Percentiles rank a stretch among this genome's conserved stretches.
Evolutionary conservation across 2,888 invertebrate species (phyloP).

Genomic region (Drosophila parthenogenetica): DNA sequence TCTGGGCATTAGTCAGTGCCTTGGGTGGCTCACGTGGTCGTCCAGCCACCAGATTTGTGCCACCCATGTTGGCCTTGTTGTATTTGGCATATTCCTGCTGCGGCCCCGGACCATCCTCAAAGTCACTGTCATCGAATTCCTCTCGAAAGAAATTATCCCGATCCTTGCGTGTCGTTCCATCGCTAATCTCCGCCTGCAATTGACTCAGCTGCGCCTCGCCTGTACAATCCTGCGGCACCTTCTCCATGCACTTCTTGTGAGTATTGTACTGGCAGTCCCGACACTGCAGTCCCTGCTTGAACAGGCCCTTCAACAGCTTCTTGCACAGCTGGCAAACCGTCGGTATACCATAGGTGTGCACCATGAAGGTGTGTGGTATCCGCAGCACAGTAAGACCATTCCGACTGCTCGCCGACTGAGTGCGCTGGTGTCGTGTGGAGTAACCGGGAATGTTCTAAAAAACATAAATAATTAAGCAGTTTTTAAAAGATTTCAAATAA

Average conservation of each 20-base stretch:
- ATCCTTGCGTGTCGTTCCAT: slow-evolving; percentile 67
- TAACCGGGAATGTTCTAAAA: slow-evolving; percentile 85
- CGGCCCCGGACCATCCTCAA: slow-evolving; percentile 85
- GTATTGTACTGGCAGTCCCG: slow-evolving; percentile 98
- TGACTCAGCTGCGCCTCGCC: slow-evolving; percentile 88
- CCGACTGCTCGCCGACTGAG: slow-evolving; percentile 89
- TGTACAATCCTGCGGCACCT: slow-evolving; percentile 95
- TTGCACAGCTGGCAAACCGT: slow-evolving; percentile 98
- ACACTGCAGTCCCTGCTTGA: slow-evolving; percentile 98
- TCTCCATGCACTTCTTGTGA: slow-evolving; percentile 96
- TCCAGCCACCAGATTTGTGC: slow-evolving; percentile 63
- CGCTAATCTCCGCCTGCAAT: slow-evolving; percentile 83
- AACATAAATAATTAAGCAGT: background rate
- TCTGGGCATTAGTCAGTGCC: slow-evolving; percentile 73
- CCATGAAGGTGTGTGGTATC: slow-evolving; percentile 98
- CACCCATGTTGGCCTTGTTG: slow-evolving; percentile 44
- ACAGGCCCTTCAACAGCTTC: slow-evolving; percentile 96
- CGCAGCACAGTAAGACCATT: slow-evolving; percentile 85
- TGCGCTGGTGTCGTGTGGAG: slow-evolving; percentile 86
- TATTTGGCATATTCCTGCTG: slow-evolving; percentile 71
- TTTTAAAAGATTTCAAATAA: background rate
- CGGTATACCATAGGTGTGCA: slow-evolving; percentile 98
- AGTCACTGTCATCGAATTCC: slow-evolving; percentile 88
- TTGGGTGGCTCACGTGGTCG: slow-evolving; percentile 68
- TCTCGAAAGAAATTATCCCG: slow-evolving; percentile 85